Base-by-base conservation (phyloP, 2,888 invertebrate genomes). In the Prenolepis imparis region DNA sequence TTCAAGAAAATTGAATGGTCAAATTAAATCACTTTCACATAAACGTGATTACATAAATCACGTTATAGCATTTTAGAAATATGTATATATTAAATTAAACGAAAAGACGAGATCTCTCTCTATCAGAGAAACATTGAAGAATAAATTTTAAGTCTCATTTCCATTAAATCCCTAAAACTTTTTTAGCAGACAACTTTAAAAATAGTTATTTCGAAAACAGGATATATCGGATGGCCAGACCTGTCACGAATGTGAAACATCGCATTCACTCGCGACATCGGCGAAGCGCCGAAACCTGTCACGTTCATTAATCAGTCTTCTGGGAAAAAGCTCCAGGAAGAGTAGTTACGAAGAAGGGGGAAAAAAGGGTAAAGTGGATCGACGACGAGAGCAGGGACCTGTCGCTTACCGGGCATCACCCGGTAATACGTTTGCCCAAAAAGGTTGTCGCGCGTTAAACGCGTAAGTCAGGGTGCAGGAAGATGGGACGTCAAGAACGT, bases 281-380 rank as follows among this genome's bases (percentile, higher is more conserved):
- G 55, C 83, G 48, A 74, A 75, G 68, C 55, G 63, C 82, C 87
- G 77, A 87, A 85, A 88, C 84, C 82, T 80, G 87, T 87, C 84
- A 81, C 84, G 78, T 77, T 86, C 74, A 83, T 87, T 87, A 87
- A 86, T 87, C 82, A 57, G 55, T 12, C 75, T 67, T 64, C 59
- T 63, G 44, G 70, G 41, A 68, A 78, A 77, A 81, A 84, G 64
- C 41, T 61, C 32, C 72, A 55, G 61, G 81, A 74, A 82, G 55
- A 84, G 39, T 52, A 52, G 11, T 9, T 32, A 55, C 12, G 55
- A 82, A 9, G 52, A 67, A 63, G 73, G 3, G 28, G 28, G 61
- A 52, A 66, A 61, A 44, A 78, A 64, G 28, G 2, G 21, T 39
- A 18, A 63, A 83, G 21, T 82, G 55, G 59, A 67, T 78, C 28